Percentiles rank a stretch among this genome's conserved stretches.
phyloP scores from a whole-genome alignment of 2,113 vertebrate genomes.

The Atlantisia rogersi region DNA sequence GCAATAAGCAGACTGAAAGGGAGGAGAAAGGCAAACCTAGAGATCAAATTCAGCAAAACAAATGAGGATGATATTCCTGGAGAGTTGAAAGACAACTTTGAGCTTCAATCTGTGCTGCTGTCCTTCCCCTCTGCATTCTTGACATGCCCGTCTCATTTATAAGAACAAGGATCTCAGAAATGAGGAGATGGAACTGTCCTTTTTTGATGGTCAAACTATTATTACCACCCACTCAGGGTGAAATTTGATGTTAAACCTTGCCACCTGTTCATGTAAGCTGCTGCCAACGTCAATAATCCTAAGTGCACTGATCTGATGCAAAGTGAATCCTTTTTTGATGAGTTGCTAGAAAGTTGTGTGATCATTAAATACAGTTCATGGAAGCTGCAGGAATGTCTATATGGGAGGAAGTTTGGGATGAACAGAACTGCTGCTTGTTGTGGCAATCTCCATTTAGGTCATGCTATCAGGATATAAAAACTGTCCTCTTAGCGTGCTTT shows the following conservation, averaged over 20 bases:
- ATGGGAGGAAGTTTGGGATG: neutral
- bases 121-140: neutral
- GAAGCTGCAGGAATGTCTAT: neutral
- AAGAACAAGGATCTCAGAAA: too few species aligned
- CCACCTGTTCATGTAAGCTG: neutral
- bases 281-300: neutral
- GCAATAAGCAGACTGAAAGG: neutral
- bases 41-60: neutral
- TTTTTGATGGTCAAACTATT: neutral
- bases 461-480: neutral
- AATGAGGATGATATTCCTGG: neutral
- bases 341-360: neutral
- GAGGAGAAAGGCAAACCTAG: neutral
- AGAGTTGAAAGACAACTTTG: neutral
- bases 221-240: neutral
- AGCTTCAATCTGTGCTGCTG: neutral
- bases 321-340: neutral
- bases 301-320: neutral
- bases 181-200: neutral
- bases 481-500: neutral
- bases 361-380: neutral
- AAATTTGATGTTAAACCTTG: neutral
- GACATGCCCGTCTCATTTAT: neutral
- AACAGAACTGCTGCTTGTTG: neutral
- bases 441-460: neutral